A percentile compares a stretch with the other conserved stretches of the same genome.
phyloP scores from a whole-genome alignment of 2,113 vertebrate genomes.

The Apteryx owenii region DNA sequence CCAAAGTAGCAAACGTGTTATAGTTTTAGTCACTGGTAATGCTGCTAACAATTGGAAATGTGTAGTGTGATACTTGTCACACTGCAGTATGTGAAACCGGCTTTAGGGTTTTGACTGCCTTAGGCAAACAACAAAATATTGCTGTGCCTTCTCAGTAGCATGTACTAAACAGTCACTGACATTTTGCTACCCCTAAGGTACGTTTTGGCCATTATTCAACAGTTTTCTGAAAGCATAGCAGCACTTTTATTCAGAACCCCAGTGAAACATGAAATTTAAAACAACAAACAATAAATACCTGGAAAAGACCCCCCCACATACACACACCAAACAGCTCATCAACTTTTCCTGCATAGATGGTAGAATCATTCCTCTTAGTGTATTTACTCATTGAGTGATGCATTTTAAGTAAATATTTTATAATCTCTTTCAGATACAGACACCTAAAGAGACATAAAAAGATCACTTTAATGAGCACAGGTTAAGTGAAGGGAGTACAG shows the following conservation, averaged over 20 bases:
- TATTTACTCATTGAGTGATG: neutral
- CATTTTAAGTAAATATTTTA: neutral
- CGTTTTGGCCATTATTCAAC: neutral
- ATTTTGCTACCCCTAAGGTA: neutral
- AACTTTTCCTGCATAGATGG: neutral
- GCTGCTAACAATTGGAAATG: neutral
- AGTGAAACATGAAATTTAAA: neutral
- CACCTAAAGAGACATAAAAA: neutral
- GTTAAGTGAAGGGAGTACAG: neutral
- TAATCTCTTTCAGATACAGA: neutral
- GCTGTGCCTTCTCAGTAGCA: neutral
- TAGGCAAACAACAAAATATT: neutral
- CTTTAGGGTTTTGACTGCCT: neutral
- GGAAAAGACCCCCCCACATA: neutral
- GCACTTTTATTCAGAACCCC: neutral
- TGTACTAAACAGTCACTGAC: neutral
- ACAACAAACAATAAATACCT: neutral
- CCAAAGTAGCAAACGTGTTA: neutral
- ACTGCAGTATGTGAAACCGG: neutral
- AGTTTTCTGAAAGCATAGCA: neutral
- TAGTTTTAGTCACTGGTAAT: neutral
- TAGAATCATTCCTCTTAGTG: neutral
- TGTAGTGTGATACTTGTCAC: neutral
- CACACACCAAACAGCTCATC: neutral
- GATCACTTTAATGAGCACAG: neutral